Evolutionary conservation across 2,797 vertebrate genomes (phyloP).

Genomic region (Manis crassicaudata): DNA sequence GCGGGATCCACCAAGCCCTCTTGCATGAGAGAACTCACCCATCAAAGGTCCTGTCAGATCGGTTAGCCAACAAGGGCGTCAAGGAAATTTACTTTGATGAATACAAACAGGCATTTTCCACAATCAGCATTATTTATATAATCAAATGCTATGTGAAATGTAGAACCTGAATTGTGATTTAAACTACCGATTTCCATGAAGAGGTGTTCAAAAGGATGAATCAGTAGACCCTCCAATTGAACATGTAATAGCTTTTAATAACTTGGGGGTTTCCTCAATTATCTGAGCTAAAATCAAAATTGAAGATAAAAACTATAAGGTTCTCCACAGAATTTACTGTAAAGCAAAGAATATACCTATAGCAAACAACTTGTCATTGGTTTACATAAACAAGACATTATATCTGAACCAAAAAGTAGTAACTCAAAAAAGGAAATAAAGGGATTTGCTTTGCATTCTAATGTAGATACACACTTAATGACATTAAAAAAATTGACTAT

Average conservation of each 20-base stretch:
- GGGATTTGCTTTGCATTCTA: slow-evolving; percentile 59
- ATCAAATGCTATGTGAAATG: slow-evolving; percentile 68
- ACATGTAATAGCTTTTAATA: slow-evolving; percentile 66
- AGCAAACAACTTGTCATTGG: slow-evolving; percentile 55
- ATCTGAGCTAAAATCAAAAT: slow-evolving; percentile 57
- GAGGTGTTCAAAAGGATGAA: slow-evolving; percentile 66
- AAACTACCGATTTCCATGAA: slow-evolving; percentile 53
- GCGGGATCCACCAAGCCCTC: slow-evolving; percentile 60
- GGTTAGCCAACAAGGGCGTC: slow-evolving; percentile 43
- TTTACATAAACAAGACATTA: slow-evolving; percentile 72
- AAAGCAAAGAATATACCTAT: not conserved
- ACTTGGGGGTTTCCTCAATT: slow-evolving; percentile 65
- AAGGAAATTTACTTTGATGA: slow-evolving; percentile 75
- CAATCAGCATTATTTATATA: slow-evolving; percentile 71
- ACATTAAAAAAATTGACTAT: not conserved
- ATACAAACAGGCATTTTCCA: slow-evolving; percentile 66
- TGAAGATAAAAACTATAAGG: slow-evolving; percentile 57
- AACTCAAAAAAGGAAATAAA: slow-evolving; percentile 65
- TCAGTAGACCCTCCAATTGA: slow-evolving; percentile 44
- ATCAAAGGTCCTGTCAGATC: not conserved
- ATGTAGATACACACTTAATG: slow-evolving; percentile 55
- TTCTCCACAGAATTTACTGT: slow-evolving; percentile 10
- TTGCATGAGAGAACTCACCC: not conserved
- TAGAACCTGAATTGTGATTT: slow-evolving; percentile 65
- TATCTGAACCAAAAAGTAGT: not conserved